Evolutionary conservation across 1,140 invertebrate species (phyloP), one percentile per base, ranked within the genome.

Genomic region (Berghia stephanieae): DNA sequence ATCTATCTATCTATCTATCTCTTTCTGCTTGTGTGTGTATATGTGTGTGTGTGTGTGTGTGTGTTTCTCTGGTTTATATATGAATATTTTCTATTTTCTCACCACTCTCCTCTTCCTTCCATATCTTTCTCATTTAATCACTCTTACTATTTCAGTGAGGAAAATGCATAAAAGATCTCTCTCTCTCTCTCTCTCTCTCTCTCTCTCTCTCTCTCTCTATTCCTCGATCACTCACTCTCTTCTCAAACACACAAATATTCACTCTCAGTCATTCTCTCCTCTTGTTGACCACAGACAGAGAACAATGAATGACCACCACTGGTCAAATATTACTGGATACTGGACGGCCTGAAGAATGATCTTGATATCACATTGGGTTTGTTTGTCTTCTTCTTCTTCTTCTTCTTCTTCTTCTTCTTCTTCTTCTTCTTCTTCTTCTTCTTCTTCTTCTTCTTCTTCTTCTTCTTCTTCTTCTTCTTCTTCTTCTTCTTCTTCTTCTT

Each of bases 181-280:
- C n/a, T n/a, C n/a, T 38, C 16, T 40, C 42, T 70, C 24, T 70
- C 38, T 24, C 21, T 74, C 49, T 73, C 44, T 42, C 46, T 78
- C 46, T 49, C 49, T 46, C 8, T 74, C 13, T 73, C 4, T 38
- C 69, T 73, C 44, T 21, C 69, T 73, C 21, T 31, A 3, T n/a
- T 5, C 36, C 4, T n/a, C n/a, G n/a, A n/a, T n/a, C n/a, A n/a
- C n/a, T n/a, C n/a, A n/a, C n/a, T n/a, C n/a, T n/a, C n/a, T n/a
- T n/a, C n/a, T n/a, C n/a, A n/a, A n/a, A n/a, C n/a, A n/a, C n/a
- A n/a, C n/a, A n/a, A n/a, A n/a, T n/a, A n/a, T n/a, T n/a, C n/a
- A n/a, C n/a, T n/a, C n/a, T n/a, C n/a, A n/a, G n/a, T n/a, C n/a
- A n/a, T n/a, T n/a, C n/a, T n/a, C n/a, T n/a, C n/a, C n/a, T n/a